These are phyloP conservation scores for Alces alces DNA, from an alignment of 2,113 vertebrate genomes.

Conservation along the genomic window DNA sequence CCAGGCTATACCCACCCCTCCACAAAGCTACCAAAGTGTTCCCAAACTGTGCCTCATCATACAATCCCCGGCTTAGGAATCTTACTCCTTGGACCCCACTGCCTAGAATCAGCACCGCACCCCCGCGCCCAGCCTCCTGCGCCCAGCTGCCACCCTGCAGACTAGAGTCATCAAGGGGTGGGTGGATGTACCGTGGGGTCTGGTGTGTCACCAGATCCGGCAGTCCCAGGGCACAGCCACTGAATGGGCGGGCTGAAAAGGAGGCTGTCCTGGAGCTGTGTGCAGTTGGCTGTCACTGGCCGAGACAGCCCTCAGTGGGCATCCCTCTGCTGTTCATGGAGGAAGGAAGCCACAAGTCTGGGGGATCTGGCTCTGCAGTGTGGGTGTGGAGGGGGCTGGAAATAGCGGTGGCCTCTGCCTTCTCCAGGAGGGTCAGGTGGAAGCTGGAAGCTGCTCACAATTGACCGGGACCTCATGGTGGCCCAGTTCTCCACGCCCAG, in stretches of 20 bases:
- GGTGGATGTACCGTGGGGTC: not conserved
- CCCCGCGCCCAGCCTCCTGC: rapidly evolving
- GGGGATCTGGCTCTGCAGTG: not conserved
- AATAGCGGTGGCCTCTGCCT: not conserved
- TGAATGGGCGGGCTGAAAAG: not conserved
- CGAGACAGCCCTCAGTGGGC: not conserved
- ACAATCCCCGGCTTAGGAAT: not conserved
- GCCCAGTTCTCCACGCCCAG: constrained; percentile 89
- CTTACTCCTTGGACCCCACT: not conserved
- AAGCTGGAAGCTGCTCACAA: constrained; percentile 85
- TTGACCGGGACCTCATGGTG: constrained; percentile 91
- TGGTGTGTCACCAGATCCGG: not conserved
- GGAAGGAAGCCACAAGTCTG: not conserved
- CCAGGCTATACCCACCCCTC: not conserved
- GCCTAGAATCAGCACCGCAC: not conserved
- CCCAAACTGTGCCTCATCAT: not conserved
- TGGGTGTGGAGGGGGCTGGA: not conserved
- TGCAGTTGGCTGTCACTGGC: not conserved
- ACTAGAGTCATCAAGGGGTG: no score
- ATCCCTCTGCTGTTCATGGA: not conserved
- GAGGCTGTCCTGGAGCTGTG: not conserved
- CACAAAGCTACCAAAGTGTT: not conserved
- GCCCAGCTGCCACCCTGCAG: not conserved
- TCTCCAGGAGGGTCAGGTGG: constrained; percentile 71
- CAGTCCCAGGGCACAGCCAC: not conserved